These are phyloP conservation scores for Diplosoma virens DNA, from an alignment of 23 tunicate genomes.

Conservation along the genomic window DNA sequence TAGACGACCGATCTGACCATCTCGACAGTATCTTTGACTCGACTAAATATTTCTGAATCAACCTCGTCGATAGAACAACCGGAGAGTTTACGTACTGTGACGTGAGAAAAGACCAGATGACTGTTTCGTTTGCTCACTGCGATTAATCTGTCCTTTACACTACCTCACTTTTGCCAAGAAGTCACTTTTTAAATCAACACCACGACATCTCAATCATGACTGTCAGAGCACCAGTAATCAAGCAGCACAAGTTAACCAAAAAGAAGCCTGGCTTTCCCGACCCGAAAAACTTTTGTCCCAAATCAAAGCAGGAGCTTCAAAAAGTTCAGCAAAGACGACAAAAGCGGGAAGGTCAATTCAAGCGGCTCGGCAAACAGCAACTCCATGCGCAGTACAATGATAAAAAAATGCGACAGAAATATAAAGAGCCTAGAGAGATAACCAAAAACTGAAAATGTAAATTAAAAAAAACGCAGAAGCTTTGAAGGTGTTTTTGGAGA, in stretches of 20 bases:
- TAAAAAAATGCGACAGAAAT: neutral
- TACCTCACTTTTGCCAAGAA: conserved; percentile 29
- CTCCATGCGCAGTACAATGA: conserved; percentile 16
- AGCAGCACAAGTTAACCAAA: neutral
- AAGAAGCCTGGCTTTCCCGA: neutral
- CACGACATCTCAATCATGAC: neutral
- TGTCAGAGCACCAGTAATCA: conserved; percentile 3
- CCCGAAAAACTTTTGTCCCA: neutral
- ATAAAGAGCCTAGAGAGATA: conserved; percentile 2
- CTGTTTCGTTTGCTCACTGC: conserved; percentile 57
- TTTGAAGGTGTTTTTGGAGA: too few relatives aligned
- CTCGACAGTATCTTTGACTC: conserved; percentile 62
- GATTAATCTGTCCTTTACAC: conserved; percentile 39
- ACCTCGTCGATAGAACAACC: conserved; percentile 38
- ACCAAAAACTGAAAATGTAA: too few relatives aligned
- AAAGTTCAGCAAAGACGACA: neutral
- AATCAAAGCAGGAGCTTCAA: conserved; percentile 9
- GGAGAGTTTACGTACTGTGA: conserved; percentile 96
- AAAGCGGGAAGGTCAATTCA: conserved; percentile 14
- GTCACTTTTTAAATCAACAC: conserved; percentile 30
- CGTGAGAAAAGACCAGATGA: conserved; percentile 73
- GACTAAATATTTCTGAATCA: conserved; percentile 84
- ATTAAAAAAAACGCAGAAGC: too few relatives aligned
- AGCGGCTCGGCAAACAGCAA: neutral
- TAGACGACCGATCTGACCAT: conserved; percentile 73